phyloP scores from a whole-genome alignment of 2,888 invertebrate species.

The Latheticus oryzae region DNA sequence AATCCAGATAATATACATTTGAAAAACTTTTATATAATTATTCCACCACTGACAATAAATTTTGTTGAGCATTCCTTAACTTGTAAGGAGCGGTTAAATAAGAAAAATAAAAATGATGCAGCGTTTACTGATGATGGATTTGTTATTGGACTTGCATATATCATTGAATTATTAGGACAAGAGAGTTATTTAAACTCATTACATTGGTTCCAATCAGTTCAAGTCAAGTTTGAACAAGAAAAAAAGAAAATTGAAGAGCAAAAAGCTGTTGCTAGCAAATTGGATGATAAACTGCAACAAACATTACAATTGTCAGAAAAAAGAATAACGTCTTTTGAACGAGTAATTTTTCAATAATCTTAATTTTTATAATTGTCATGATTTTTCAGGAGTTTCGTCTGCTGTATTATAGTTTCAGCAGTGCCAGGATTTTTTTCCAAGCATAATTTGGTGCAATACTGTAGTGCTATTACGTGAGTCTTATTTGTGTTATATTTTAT shows the following conservation, averaged over 20 bases:
- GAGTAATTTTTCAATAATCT: conserved; percentile 60
- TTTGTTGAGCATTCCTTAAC: conserved; percentile 93
- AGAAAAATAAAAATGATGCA: conserved; percentile 87
- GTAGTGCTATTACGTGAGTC: no score
- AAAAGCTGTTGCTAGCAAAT: conserved; percentile 66
- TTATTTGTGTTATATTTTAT: no score
- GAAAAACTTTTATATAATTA: conserved; percentile 90
- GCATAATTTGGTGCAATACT: conserved; percentile 44
- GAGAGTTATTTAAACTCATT: conserved; percentile 86
- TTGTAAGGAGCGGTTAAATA: conserved; percentile 92
- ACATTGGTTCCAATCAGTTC: conserved; percentile 94
- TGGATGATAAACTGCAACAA: conserved; percentile 92
- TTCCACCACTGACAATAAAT: conserved; percentile 94
- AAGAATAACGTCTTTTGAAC: conserved; percentile 79
- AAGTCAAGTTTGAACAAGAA: conserved; percentile 78
- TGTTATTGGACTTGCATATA: conserved; percentile 93
- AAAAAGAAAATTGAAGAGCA: conserved; percentile 69
- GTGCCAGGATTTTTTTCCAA: conserved; percentile 92
- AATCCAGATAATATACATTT: conserved; percentile 89
- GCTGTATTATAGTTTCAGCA: conserved; percentile 90
- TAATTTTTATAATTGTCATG: conserved; percentile 6
- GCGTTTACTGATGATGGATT: conserved; percentile 99
- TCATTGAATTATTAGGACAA: conserved; percentile 90
- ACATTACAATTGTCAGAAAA: conserved; percentile 90
- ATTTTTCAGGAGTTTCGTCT: conserved; percentile 86